Conservation (phyloP, 2,113 vertebrate species). For the Heterochromis multidens region DNA sequence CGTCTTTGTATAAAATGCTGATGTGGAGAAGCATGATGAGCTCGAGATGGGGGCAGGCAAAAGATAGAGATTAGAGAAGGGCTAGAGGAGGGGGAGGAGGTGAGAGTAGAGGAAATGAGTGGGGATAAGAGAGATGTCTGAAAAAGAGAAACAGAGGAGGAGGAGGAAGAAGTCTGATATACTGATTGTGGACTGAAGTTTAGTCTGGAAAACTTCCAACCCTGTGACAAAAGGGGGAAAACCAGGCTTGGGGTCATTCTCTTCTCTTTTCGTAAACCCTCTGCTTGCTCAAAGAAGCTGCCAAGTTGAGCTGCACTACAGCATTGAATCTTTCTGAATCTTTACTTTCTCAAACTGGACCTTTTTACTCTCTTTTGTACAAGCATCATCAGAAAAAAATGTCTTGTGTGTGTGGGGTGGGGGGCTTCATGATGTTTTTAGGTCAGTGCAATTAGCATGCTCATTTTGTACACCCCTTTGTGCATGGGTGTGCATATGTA, state of each 20-base stretch:
- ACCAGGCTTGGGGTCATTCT: not conserved
- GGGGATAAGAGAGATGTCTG: constrained; percentile 44
- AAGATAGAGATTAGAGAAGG: constrained; percentile 27
- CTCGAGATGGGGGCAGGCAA: not conserved
- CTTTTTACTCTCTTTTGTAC: not conserved
- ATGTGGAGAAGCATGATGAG: not conserved
- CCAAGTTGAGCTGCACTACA: not conserved
- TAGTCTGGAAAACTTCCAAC: constrained; percentile 57
- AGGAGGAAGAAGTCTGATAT: constrained; percentile 27
- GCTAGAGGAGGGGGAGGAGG: constrained; percentile 22
- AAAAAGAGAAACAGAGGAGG: constrained; percentile 13
- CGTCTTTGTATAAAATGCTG: not conserved
- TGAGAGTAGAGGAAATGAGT: constrained; percentile 42
- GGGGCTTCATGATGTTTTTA: not conserved
- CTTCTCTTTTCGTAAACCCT: not conserved
- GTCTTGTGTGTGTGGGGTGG: not conserved
- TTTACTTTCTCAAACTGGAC: not conserved
- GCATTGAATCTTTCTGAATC: not conserved
- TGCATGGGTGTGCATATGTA: not conserved
- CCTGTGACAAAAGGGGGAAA: constrained; percentile 13
- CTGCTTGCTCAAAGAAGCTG: not conserved
- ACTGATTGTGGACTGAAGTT: constrained; percentile 33
- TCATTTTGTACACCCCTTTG: not conserved
- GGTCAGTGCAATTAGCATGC: not conserved
- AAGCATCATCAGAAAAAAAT: constrained; percentile 2